Evolutionary conservation across 2,113 vertebrate species (phyloP).

Genomic region (Herpailurus yagouaroundi): DNA sequence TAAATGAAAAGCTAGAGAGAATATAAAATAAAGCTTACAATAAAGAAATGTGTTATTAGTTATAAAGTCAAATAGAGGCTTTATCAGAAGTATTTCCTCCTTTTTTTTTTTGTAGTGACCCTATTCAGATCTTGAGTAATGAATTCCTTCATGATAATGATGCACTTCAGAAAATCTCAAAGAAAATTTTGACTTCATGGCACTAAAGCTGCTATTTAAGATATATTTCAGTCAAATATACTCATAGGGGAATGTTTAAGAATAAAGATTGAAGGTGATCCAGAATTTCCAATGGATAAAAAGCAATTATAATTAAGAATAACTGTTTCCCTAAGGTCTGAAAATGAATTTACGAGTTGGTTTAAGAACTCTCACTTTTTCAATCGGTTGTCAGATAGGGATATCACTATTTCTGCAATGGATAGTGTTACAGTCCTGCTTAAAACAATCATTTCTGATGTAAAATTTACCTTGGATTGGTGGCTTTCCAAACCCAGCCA

Average conservation of each 20-base stretch:
- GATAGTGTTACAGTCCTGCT: neutral
- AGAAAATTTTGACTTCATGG: neutral
- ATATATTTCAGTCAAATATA: neutral
- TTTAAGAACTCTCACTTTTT: neutral
- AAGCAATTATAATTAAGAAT: neutral
- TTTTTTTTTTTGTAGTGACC: neutral
- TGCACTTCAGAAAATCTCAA: neutral
- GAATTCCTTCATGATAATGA: neutral
- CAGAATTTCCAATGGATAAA: neutral
- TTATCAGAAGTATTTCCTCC: neutral
- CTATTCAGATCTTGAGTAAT: slow-evolving; percentile 7
- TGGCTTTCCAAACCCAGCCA: neutral
- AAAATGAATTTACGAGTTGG: neutral
- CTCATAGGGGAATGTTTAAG: neutral
- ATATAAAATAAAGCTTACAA: neutral
- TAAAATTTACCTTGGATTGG: neutral
- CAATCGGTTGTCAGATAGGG: neutral
- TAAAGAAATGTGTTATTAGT: neutral
- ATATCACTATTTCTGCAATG: neutral
- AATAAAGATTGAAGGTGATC: neutral
- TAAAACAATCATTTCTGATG: neutral
- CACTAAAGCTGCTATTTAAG: neutral
- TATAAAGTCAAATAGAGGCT: neutral
- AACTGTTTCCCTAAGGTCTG: neutral
- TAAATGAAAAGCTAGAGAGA: neutral